phyloP scores from a whole-genome alignment of 2,797 vertebrate genomes.

The Hybognathus amarus region DNA sequence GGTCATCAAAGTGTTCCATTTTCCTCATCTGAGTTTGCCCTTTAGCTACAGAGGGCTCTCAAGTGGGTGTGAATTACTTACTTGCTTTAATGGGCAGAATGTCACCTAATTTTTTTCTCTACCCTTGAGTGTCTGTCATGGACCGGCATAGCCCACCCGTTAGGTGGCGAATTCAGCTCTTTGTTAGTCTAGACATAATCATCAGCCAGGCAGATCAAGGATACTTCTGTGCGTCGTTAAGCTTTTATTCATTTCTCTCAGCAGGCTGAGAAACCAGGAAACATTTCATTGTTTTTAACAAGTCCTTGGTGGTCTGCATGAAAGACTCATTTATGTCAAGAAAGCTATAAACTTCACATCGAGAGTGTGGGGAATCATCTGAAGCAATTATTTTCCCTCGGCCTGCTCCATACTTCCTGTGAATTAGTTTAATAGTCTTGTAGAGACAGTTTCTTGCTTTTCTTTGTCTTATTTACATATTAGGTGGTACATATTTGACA shows the following conservation, averaged over 20 bases:
- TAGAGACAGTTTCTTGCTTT: conserved; percentile 44
- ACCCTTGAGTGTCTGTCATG: background rate
- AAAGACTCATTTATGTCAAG: conserved; percentile 46
- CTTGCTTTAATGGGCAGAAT: conserved; percentile 17
- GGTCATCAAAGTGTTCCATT: background rate
- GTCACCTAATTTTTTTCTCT: conserved; percentile 2
- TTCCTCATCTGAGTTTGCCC: background rate
- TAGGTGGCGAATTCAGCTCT: conserved; percentile 7
- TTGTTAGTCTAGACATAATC: conserved; percentile 42
- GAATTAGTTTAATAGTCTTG: conserved; percentile 56
- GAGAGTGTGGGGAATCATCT: conserved; percentile 50
- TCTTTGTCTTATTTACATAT: conserved; percentile 17
- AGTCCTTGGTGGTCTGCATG: conserved; percentile 58
- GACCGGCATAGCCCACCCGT: conserved; percentile 9
- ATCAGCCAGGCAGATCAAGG: conserved; percentile 19
- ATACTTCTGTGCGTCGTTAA: conserved; percentile 50
- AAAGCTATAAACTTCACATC: conserved; percentile 54
- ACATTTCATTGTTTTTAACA: conserved; percentile 58
- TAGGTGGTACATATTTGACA: conserved; percentile 40
- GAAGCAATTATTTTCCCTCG: conserved; percentile 56
- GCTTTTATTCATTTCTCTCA: conserved; percentile 41
- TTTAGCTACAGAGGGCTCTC: background rate
- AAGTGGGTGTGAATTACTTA: conserved; percentile 20
- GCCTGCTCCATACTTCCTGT: conserved; percentile 64
- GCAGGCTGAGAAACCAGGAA: conserved; percentile 46